Evolutionary conservation across 2,113 vertebrate species (phyloP), one percentile per base, ranked within the genome.

Genomic region (Onychorhynchus coronatus): DNA sequence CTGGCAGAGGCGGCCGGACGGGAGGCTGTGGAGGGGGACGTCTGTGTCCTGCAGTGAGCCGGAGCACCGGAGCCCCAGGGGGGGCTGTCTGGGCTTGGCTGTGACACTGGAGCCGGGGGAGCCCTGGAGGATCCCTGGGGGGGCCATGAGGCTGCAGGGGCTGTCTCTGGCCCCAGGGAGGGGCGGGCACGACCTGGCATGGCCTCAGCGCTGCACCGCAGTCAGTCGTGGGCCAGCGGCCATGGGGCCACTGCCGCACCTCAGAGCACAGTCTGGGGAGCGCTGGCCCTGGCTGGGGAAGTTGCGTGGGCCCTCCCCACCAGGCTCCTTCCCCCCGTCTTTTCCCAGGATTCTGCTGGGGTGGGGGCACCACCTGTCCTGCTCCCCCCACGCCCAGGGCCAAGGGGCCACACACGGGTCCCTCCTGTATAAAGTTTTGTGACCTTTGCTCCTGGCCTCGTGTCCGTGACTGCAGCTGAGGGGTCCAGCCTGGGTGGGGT

Each of bases 11-110:
- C 80, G 0, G 89, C 94, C 1, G 56, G 73, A 4, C 12, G 12
- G 3, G 52, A 63, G 49, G 49, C 35, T 12, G 89, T 20, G 89
- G 82, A 47, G 3, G 71, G 91, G 49, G 98, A 98, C 2, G 91
- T 95, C 67, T 99, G 98, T 24, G 66, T 90, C 68, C 85, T 99
- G 44, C 98, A 99, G 96, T 99, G 98, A 99, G 52, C 70, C 46
- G 95, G 92, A 98, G 78, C 84, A 6, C 42, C 2, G 1, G 56
- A 93, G 75, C 75, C 71, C 79, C 5, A 0, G 0, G 0, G 8
- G 20, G 72, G 89, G 91, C 53, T 8, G 7, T 65, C 89, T 31
- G 49, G 65, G 85, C 66, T 86, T 23, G 71, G 71, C 86, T 37
- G 10, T n/a, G 76, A 58, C 49, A 18, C 39, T 12, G 11, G 42